Conservation (phyloP, 2,888 invertebrate species). For the Plusia festucae region DNA sequence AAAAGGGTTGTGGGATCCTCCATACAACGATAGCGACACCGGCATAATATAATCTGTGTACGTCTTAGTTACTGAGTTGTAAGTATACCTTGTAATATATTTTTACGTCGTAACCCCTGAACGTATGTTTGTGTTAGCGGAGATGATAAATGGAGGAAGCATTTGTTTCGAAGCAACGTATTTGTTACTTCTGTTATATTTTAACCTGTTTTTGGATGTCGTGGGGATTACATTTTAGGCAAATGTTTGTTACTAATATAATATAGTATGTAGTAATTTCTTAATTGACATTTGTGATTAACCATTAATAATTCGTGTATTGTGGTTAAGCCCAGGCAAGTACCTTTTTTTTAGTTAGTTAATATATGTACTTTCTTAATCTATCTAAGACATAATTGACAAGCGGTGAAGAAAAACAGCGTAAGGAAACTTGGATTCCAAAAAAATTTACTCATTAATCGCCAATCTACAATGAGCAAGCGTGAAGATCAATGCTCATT, state of each 20-base stretch:
- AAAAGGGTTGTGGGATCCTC: background rate
- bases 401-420: too few species aligned
- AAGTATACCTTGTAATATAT: conserved; percentile 51
- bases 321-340: too few species aligned
- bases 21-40: background rate
- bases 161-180: conserved; percentile 18
- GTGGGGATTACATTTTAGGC: background rate
- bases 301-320: too few species aligned
- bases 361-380: too few species aligned
- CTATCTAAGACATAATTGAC: too few species aligned
- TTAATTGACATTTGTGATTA: too few species aligned
- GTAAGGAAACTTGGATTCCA: too few species aligned
- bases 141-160: conserved; percentile 34
- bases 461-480: too few species aligned
- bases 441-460: too few species aligned
- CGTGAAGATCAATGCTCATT: too few species aligned
- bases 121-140: conserved; percentile 49
- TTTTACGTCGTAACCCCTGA: conserved; percentile 35
- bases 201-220: conserved; percentile 6
- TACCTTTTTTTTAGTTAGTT: too few species aligned
- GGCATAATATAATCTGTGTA: conserved; percentile 47
- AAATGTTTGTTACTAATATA: background rate
- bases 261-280: too few species aligned
- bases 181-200: conserved; percentile 2
- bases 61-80: conserved; percentile 51